Conservation (phyloP, 2,113 vertebrate genomes). For the Muscicapa adusta region DNA sequence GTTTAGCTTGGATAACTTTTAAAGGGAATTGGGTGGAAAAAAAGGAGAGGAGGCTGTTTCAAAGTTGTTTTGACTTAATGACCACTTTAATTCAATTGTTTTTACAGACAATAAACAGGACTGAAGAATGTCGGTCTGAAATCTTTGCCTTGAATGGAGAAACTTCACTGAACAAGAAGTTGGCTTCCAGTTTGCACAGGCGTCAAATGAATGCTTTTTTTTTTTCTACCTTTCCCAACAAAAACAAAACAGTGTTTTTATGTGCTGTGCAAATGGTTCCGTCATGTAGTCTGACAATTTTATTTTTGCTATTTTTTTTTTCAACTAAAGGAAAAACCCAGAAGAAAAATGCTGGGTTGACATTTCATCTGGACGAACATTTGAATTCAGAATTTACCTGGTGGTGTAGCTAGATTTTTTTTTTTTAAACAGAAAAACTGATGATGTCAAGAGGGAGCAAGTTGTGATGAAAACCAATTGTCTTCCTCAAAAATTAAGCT, state of each 20-base stretch:
- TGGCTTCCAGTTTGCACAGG: slow-evolving; percentile 95
- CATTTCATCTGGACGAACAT: slow-evolving; percentile 75
- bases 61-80: slow-evolving; percentile 49
- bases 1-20: slow-evolving; percentile 42
- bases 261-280: slow-evolving; percentile 86
- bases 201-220: slow-evolving; percentile 85
- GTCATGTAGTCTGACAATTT: slow-evolving; percentile 85
- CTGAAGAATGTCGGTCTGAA: slow-evolving; percentile 88
- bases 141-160: slow-evolving; percentile 94
- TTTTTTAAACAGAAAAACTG: slow-evolving; percentile 48
- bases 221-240: slow-evolving; percentile 79
- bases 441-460: slow-evolving; percentile 73
- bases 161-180: slow-evolving; percentile 89
- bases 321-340: slow-evolving; percentile 73
- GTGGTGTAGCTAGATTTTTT: slow-evolving; percentile 80
- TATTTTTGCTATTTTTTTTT: slow-evolving; percentile 80
- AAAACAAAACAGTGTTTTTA: slow-evolving; percentile 81
- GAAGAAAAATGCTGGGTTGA: slow-evolving; percentile 70
- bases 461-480: slow-evolving; percentile 81
- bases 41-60: not conserved
- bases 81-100: slow-evolving; percentile 59
- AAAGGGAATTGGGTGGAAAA: not conserved
- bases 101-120: slow-evolving; percentile 89
- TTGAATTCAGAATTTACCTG: slow-evolving; percentile 79
- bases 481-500: slow-evolving; percentile 97